Percentiles rank a stretch among this genome's conserved stretches.
These are phyloP conservation scores for Platycnemis pennipes DNA, from an alignment of 2,888 invertebrate species.

Conservation along the genomic window DNA sequence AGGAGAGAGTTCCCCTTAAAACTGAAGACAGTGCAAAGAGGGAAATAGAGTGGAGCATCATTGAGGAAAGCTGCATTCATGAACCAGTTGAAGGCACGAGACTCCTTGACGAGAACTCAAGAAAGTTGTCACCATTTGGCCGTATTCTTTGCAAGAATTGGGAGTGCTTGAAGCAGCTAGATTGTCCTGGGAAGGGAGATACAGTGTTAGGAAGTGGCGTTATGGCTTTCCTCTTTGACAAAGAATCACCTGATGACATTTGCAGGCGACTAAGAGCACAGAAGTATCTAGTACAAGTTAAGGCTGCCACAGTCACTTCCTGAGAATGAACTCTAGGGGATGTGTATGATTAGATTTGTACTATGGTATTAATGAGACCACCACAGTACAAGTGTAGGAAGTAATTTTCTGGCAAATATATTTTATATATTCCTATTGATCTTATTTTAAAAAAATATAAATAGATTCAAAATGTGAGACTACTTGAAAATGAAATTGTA, in stretches of 20 bases:
- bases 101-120: constrained; percentile 71
- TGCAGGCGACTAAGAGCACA: constrained; percentile 28
- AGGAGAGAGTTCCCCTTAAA: neutral
- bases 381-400: constrained; percentile 25
- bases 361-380: constrained; percentile 31
- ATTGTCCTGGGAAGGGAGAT: constrained; percentile 73
- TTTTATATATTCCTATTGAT: constrained; percentile 49
- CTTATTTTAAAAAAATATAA: constrained; percentile 32
- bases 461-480: neutral
- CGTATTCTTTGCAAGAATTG: constrained; percentile 79
- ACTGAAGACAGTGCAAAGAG: neutral
- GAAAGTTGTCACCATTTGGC: constrained; percentile 80
- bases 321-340: neutral
- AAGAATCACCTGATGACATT: constrained; percentile 83
- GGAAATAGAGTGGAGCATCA: neutral
- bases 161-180: constrained; percentile 73
- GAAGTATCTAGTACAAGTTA: constrained; percentile 42
- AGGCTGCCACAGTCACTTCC: neutral
- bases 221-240: constrained; percentile 81
- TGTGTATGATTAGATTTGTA: neutral
- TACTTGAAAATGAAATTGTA: neutral
- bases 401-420: neutral
- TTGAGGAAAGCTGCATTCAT: neutral
- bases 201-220: constrained; percentile 73
- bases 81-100: neutral